phyloP scores from a whole-genome alignment of 2,888 invertebrate species.

The Eupithecia tripunctaria region DNA sequence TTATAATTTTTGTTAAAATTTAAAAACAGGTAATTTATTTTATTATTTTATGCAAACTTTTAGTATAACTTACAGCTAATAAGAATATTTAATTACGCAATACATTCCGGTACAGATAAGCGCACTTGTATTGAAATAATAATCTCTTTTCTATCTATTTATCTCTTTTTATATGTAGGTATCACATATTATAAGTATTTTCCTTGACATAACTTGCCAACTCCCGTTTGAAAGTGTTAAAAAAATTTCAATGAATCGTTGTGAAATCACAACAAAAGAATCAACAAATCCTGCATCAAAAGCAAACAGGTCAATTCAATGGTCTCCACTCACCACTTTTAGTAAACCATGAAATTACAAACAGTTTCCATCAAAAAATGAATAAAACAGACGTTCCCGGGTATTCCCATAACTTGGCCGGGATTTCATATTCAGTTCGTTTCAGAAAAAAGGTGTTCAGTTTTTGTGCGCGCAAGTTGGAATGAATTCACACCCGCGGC shows the following conservation, averaged over 20 bases:
- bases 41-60: no score
- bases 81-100: no score
- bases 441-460: constrained; percentile 57
- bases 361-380: constrained; percentile 30
- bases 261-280: not conserved
- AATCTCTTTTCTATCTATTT: no score
- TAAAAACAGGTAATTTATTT: not conserved
- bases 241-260: not conserved
- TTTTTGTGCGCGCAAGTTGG: constrained; percentile 64
- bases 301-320: not conserved
- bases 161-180: not conserved
- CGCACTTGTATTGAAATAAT: no score
- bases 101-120: no score
- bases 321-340: not conserved
- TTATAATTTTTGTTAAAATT: not conserved
- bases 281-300: not conserved
- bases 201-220: not conserved
- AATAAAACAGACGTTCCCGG: constrained; percentile 40
- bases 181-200: not conserved
- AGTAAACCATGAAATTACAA: constrained; percentile 17
- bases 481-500: constrained; percentile 62
- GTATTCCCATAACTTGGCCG: constrained; percentile 53
- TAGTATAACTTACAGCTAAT: no score
- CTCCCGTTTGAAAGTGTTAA: not conserved
- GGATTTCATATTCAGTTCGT: constrained; percentile 68